Percentiles rank a stretch among this genome's conserved stretches.
phyloP scores from a whole-genome alignment of 2,113 vertebrate genomes.

The Sclerurus mexicanus region DNA sequence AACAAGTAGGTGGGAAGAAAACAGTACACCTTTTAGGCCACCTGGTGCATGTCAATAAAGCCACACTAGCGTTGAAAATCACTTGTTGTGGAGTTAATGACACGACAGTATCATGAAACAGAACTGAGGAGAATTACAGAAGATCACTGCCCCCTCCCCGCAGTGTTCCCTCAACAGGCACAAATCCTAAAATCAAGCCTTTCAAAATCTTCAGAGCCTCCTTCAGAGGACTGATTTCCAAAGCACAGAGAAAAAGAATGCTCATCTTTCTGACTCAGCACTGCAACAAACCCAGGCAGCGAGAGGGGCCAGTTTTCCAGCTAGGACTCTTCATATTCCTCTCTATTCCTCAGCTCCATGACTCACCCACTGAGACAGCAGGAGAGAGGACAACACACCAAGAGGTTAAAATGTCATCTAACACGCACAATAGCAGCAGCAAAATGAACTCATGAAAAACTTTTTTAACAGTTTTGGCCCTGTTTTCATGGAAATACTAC shows the following conservation, averaged over 20 bases:
- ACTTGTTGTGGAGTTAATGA: not conserved
- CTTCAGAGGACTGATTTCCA: not conserved
- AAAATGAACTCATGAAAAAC: not conserved
- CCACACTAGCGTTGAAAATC: not conserved
- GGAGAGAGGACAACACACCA: not conserved
- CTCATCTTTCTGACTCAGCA: not conserved
- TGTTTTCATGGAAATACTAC: not conserved
- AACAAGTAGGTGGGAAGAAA: not conserved
- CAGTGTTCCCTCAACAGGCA: not conserved
- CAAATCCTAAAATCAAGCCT: not conserved
- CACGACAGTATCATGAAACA: not conserved
- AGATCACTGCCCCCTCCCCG: not conserved
- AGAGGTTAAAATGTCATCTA: slow-evolving; percentile 10
- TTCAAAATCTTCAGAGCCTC: not conserved
- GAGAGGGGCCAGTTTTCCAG: not conserved
- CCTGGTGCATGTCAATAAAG: not conserved
- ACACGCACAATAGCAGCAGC: not conserved
- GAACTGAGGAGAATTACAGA: not conserved
- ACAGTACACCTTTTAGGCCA: not conserved
- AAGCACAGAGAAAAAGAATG: not conserved
- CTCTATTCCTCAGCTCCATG: not conserved
- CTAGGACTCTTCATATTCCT: not conserved
- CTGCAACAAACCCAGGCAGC: not conserved
- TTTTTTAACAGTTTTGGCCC: not conserved
- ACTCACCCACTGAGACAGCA: not conserved